These are phyloP conservation scores for Corythornis madagascariensis DNA, from an alignment of 2,113 vertebrate genomes.

Conservation along the genomic window DNA sequence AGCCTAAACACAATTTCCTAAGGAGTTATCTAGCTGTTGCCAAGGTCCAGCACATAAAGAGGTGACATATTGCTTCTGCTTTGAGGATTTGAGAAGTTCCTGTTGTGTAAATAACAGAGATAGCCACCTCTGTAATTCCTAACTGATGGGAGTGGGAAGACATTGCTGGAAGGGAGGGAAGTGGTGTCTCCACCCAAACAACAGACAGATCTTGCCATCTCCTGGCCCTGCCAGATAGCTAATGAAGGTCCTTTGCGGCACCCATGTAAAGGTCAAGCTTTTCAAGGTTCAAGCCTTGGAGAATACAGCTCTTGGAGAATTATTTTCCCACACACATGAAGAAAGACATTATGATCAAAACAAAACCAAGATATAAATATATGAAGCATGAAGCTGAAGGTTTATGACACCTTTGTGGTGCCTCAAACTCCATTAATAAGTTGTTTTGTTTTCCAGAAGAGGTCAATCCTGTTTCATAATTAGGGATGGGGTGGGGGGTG, in stretches of 20 bases:
- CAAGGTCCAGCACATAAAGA: background rate
- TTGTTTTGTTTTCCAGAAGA: background rate
- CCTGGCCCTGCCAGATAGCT: background rate
- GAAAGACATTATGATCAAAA: background rate
- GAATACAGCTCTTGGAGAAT: background rate
- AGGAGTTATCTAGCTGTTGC: background rate
- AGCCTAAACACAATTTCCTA: background rate
- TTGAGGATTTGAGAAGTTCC: background rate
- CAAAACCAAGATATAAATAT: background rate
- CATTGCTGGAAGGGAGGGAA: background rate
- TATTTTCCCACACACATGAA: background rate
- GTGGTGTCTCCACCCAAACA: fast-evolving
- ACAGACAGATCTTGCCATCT: background rate
- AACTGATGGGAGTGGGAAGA: background rate
- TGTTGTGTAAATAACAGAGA: background rate
- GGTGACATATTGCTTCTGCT: background rate
- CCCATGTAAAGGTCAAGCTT: background rate
- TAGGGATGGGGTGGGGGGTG: background rate
- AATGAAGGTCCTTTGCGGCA: background rate
- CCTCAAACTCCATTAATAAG: background rate
- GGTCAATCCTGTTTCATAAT: background rate
- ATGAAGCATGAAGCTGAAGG: background rate
- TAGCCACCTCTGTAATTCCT: background rate
- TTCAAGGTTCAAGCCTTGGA: fast-evolving
- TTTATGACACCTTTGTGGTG: background rate